Conservation (phyloP, 2,113 vertebrate genomes). For the Uria aalge region DNA sequence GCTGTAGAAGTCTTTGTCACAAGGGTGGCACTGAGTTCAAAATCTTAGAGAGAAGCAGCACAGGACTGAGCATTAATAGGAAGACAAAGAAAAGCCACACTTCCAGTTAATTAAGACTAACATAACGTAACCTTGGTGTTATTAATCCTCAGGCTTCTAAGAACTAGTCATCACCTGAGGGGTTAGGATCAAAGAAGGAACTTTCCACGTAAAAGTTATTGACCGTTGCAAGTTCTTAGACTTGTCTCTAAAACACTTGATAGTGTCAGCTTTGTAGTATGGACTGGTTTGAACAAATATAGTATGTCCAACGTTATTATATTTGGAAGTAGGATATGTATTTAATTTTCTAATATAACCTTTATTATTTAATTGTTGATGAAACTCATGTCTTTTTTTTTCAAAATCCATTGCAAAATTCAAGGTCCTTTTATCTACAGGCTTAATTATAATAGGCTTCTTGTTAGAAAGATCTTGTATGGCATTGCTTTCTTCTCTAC, state of each 20-base stretch:
- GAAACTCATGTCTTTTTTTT: not conserved
- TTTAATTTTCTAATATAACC: not conserved
- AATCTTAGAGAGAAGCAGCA: not conserved
- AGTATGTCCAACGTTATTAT: not conserved
- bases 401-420: not conserved
- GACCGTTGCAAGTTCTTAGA: not conserved
- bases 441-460: not conserved
- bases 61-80: not conserved
- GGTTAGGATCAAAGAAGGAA: not conserved
- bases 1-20: not conserved
- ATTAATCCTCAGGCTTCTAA: not conserved
- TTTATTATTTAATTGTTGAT: not conserved
- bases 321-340: not conserved
- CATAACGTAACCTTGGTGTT: not conserved
- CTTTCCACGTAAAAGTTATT: not conserved
- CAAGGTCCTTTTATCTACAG: not conserved
- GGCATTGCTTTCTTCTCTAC: not conserved
- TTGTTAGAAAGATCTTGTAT: not conserved
- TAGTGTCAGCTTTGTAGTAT: not conserved
- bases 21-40: not conserved
- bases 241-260: not conserved
- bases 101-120: not conserved
- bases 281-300: not conserved
- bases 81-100: not conserved
- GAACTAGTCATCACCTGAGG: not conserved